Evolutionary conservation across 2,797 vertebrate species (phyloP).

Genomic region (Oreochromis grahami): DNA sequence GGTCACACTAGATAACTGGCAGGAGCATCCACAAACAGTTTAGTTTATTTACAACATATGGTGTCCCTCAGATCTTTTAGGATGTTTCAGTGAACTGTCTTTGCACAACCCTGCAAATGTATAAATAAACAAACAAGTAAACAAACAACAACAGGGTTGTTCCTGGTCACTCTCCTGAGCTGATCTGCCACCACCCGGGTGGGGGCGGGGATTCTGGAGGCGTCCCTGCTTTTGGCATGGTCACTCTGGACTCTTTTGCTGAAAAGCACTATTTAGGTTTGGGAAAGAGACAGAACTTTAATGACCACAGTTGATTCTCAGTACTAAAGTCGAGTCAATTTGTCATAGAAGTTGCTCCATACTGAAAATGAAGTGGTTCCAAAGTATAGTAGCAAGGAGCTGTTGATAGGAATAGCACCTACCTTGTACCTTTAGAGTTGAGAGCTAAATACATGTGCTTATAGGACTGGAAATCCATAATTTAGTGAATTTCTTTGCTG

Average conservation of each 20-base stretch:
- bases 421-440: not conserved
- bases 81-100: not conserved
- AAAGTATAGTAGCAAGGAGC: not conserved
- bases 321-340: not conserved
- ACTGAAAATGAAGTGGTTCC: not conserved
- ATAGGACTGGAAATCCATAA: not conserved
- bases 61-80: not conserved
- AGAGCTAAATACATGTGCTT: not conserved
- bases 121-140: not conserved
- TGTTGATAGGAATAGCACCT: not conserved
- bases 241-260: not conserved
- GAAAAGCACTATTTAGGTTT: not conserved
- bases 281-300: not conserved
- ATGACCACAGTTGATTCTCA: not conserved
- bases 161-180: not conserved
- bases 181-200: not conserved
- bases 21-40: not conserved
- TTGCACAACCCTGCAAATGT: not conserved
- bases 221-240: not conserved
- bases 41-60: not conserved
- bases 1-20: not conserved
- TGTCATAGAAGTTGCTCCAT: not conserved
- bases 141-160: not conserved
- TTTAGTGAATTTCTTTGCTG: not conserved
- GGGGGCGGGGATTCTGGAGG: not conserved